Base-by-base conservation (phyloP, 1,140 invertebrate species). In the Trichonephila clavata region DNA sequence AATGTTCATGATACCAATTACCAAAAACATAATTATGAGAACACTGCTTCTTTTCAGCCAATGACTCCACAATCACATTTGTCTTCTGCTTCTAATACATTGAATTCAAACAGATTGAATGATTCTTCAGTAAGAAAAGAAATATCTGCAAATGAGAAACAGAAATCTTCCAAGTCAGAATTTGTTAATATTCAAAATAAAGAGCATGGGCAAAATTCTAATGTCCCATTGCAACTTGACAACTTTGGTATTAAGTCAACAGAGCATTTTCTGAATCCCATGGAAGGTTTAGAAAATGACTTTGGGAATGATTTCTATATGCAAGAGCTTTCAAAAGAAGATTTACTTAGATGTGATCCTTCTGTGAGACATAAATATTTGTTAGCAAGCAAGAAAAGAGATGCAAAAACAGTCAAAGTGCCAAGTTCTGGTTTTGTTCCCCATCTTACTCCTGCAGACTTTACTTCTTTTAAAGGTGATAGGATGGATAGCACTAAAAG, bases 341-440 rank as follows among this genome's bases (percentile, higher is more conserved):
- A 39, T 5, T 39, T 77, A 77, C 16, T 77, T 6, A 39, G 32
- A 77, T 16, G 71, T 14, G 71, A 77, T 39, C 71, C 27, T 77
- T 77, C 24, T 18, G 14, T 18, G 14, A 77, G 32, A 77, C 71
- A 77, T 32, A 77, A 21, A 20, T 63, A 63, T 63, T 21, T 39
- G 13, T 1, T 39, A 27, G 16, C 27, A 4, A 32, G 27, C 32
- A 77, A 77, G 18, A 6, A 57, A 59, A 21, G 7, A 6, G 83
- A 24, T 59, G 8, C 57, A 24, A 84, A n/a, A 59, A 50, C 83
- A 21, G 57, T 59, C 2, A 84, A 59, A 84, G 50, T 84, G 16
- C 83, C 83, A 24, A 84, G 59, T 65, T 20, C 59, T 27, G 59
- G 32, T 39, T 87, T 87, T 87, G 60, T 63, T 21, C 86, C 86